Evolutionary conservation across 1,140 invertebrate species (phyloP), one percentile per base, ranked within the genome.

Genomic region (Goniozus legneri): DNA sequence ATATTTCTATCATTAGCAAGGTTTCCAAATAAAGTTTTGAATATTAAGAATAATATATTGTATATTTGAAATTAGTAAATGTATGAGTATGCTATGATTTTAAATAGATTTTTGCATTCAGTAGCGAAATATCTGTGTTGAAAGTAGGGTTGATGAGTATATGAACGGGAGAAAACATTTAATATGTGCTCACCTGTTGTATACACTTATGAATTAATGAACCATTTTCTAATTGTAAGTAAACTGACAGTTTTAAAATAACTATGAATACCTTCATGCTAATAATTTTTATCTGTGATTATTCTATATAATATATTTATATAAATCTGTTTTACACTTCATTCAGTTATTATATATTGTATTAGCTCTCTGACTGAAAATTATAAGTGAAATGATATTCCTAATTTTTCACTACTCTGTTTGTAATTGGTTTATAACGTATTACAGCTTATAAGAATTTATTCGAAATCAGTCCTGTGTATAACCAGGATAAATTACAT

Each of bases 401-500:
- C n/a, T n/a, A n/a, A n/a, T n/a, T n/a, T n/a, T n/a, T n/a, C n/a
- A n/a, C n/a, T n/a, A n/a, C n/a, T n/a, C n/a, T n/a, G n/a, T n/a
- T n/a, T n/a, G n/a, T n/a, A n/a, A n/a, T n/a, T n/a, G n/a, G n/a
- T n/a, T n/a, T n/a, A n/a, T n/a, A n/a, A n/a, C n/a, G n/a, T n/a
- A n/a, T n/a, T n/a, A n/a, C n/a, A n/a, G n/a, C n/a, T n/a, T n/a
- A n/a, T n/a, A n/a, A n/a, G n/a, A n/a, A n/a, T n/a, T n/a, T n/a
- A n/a, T n/a, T n/a, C n/a, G n/a, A n/a, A n/a, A n/a, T n/a, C n/a
- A n/a, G n/a, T n/a, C 12, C 33, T 15, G 8, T 7, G 7, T 12
- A 8, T 7, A 34, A 34, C n/a, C 7, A 8, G 7, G n/a, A 33
- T 38, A 47, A 34, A 37, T 14, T 35, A 35, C 8, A 52, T 33